phyloP scores from a whole-genome alignment of 2,113 vertebrate species.

The Anas platyrhynchos region DNA sequence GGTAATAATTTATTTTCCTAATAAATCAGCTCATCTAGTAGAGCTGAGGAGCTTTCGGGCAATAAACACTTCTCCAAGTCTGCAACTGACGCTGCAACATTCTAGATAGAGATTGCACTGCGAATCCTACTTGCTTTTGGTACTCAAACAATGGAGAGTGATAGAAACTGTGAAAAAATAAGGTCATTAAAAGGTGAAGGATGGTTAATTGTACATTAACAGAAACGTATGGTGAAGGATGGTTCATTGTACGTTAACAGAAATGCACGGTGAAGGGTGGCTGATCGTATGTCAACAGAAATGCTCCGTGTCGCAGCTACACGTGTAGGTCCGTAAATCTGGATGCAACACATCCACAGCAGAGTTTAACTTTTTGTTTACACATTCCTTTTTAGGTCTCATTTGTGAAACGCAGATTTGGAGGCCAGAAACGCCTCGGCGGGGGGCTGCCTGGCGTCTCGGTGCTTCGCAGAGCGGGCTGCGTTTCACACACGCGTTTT shows the following conservation, averaged over 20 bases:
- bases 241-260: too few species aligned
- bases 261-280: too few species aligned
- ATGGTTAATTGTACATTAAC: too few species aligned
- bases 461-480: accelerated
- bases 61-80: background rate
- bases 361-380: background rate
- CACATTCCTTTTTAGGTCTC: background rate
- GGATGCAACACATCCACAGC: background rate
- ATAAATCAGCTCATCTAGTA: background rate
- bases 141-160: background rate
- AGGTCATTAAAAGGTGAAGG: background rate
- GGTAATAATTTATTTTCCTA: background rate
- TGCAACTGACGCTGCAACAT: background rate
- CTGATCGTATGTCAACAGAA: too few species aligned
- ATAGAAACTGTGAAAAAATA: accelerated
- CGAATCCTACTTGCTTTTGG: background rate
- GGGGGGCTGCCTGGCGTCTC: background rate
- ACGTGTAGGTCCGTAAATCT: accelerated
- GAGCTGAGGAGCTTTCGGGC: background rate
- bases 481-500: background rate
- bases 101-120: accelerated
- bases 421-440: background rate
- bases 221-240: too few species aligned
- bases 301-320: accelerated
- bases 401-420: background rate